Evolutionary conservation across 2,113 vertebrate species (phyloP), one percentile per base, ranked within the genome.

Genomic region (Pitta sordida): DNA sequence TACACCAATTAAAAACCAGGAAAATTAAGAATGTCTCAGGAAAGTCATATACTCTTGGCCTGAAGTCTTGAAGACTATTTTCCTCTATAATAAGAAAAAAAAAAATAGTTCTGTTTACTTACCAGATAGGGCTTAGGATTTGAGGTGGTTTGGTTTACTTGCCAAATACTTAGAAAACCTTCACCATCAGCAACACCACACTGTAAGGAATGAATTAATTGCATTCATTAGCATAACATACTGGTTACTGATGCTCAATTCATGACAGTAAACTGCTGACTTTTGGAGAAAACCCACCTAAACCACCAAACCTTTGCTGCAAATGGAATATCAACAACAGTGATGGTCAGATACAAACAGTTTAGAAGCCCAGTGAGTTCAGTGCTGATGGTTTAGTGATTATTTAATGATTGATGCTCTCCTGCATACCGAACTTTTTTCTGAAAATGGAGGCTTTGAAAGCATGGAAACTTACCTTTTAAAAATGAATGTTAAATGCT

Each of bases 51-150:
- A 0, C 34, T 83, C 26, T 69, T 59, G 29, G 36, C 24, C 36
- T 81, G 27, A 65, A 86, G 15, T 63, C 73, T 69, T 48, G 79
- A 75, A 86, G 70, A 60, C 19, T 82, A 11, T 11, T 65, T 90
- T 52, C n/a, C 37, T 53, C 24, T 68, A 37, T 9, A 15, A 59
- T 48, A 32, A 46, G 4, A 30, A 15, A 29, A 36, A 55, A 39
- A 44, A 10, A 10, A 51, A 14, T 32, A 13, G 10, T 9, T 78
- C 30, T 51, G 8, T 53, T 71, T 59, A 97, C 99, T 98, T 97
- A 99, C 99, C 98, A 99, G 97, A 83, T 99, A 99, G 20, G 99
- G 99, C 96, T 99, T 99, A 58, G 99, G 99, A 96, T 98, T 99
- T 46, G 99, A 99, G 46, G 98, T 98, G 14, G 99, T 98, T 97